These are phyloP conservation scores for Bactericera cockerelli DNA, from an alignment of 1,140 invertebrate genomes.

Conservation along the genomic window DNA sequence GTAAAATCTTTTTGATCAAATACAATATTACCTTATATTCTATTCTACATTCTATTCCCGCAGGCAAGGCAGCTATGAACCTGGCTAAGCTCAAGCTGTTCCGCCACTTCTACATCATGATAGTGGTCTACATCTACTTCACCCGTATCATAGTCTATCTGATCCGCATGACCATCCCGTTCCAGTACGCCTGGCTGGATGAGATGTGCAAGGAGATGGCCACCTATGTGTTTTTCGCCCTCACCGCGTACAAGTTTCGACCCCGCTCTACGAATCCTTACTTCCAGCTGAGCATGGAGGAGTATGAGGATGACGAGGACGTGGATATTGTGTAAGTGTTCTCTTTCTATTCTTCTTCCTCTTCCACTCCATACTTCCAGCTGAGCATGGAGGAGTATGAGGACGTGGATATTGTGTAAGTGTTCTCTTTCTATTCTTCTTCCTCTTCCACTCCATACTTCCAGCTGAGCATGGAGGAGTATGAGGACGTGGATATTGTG, in stretches of 20 bases:
- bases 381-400: constrained; percentile 57
- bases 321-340: constrained; percentile 59
- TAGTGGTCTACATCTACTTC: constrained; percentile 95
- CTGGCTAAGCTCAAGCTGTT: constrained; percentile 89
- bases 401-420: constrained; percentile 64
- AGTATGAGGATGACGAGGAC: constrained; percentile 51
- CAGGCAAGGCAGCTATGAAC: constrained; percentile 93
- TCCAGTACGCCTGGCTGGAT: constrained; percentile 90
- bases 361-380: constrained; percentile 90
- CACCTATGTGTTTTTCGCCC: constrained; percentile 88
- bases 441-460: constrained; percentile 92
- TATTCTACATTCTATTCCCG: constrained; percentile 83
- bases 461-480: constrained; percentile 57
- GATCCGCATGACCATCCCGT: constrained; percentile 78
- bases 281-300: constrained; percentile 63
- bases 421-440: constrained; percentile 78
- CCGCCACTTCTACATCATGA: constrained; percentile 94
- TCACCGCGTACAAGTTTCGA: constrained; percentile 94
- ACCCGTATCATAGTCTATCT: constrained; percentile 89
- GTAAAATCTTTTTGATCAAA: too few species aligned
- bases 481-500: constrained; percentile 64
- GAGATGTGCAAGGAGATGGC: constrained; percentile 89
- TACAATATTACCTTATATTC: too few species aligned
- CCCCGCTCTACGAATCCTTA: constrained; percentile 92
- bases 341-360: constrained; percentile 87